Percentiles rank a stretch among this genome's conserved stretches.
These are phyloP conservation scores for Hylomyscus alleni DNA, from an alignment of 2,797 vertebrate genomes.

Conservation along the genomic window DNA sequence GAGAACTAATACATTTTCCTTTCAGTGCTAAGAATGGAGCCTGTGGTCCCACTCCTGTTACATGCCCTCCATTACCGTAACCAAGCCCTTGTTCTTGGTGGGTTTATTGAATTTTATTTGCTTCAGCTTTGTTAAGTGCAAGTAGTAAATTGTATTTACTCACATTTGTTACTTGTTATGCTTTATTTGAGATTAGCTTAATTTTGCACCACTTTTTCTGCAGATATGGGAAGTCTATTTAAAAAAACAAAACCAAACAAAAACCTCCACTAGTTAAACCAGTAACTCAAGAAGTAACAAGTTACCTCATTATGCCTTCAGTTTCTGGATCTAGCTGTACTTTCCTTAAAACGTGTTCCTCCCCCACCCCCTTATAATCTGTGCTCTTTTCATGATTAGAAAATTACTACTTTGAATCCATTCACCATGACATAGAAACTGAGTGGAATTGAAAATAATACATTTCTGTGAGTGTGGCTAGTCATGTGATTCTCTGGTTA, in stretches of 20 bases:
- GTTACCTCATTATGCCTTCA: constrained; percentile 4
- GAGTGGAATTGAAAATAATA: constrained; percentile 33
- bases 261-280: not conserved
- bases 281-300: constrained; percentile 27
- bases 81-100: not conserved
- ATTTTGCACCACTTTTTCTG: constrained; percentile 57
- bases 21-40: not conserved
- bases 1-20: not conserved
- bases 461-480: not conserved
- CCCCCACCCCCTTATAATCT: constrained; percentile 11
- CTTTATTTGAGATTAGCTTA: constrained; percentile 31
- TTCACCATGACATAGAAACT: not conserved
- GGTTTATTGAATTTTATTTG: constrained; percentile 64
- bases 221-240: constrained; percentile 25
- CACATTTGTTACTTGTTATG: constrained; percentile 56
- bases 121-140: not conserved
- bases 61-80: not conserved
- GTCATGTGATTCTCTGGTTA: not conserved
- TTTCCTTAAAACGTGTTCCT: constrained; percentile 1
- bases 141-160: not conserved
- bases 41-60: not conserved
- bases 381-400: not conserved
- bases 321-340: not conserved
- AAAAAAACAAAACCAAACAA: not conserved
- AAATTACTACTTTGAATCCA: not conserved